Conservation (phyloP, 2,113 vertebrate species). For the Haliaeetus leucogaster region DNA sequence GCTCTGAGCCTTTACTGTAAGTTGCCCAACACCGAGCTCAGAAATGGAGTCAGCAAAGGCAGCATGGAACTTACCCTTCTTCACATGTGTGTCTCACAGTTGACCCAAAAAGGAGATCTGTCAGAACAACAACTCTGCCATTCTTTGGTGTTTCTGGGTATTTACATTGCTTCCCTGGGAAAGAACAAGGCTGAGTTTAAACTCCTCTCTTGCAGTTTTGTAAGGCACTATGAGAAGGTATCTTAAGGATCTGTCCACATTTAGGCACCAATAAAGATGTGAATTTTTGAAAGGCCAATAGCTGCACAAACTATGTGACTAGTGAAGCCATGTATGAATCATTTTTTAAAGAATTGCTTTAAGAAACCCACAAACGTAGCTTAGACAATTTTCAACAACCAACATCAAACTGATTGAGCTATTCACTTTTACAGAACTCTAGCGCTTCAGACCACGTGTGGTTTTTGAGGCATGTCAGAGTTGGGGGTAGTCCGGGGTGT, state of each 20-base stretch:
- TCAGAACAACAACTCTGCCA: conserved; percentile 44
- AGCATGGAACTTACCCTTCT: neutral
- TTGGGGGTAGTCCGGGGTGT: neutral
- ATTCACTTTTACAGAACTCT: conserved; percentile 63
- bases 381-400: neutral
- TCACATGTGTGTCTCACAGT: neutral
- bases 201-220: neutral
- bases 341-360: neutral
- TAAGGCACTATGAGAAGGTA: neutral
- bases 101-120: conserved; percentile 29
- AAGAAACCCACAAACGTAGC: neutral
- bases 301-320: conserved; percentile 23
- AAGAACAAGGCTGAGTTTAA: conserved; percentile 53
- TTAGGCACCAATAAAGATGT: neutral
- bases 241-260: conserved; percentile 28
- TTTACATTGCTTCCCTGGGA: conserved; percentile 51
- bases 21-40: neutral
- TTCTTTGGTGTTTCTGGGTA: conserved; percentile 11
- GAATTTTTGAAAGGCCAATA: neutral
- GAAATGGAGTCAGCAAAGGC: neutral
- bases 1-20: neutral
- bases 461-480: conserved; percentile 49
- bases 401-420: conserved; percentile 31
- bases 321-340: conserved; percentile 51
- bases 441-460: conserved; percentile 48